Evolutionary conservation across 2,888 invertebrate species (phyloP).

Genomic region (Drosophila meridiana): DNA sequence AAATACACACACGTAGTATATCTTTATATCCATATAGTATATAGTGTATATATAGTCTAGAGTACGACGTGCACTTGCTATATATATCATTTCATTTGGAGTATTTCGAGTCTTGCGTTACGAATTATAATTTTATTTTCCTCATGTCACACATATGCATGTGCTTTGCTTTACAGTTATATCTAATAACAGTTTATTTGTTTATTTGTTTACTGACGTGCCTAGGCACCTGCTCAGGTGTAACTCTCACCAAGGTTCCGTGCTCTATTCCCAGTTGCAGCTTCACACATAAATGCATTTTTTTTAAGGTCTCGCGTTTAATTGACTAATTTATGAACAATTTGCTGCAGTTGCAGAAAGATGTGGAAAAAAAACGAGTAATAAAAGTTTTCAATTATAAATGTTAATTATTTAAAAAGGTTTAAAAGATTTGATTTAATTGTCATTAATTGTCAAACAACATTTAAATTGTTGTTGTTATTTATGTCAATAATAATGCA

Average conservation of each 20-base stretch:
- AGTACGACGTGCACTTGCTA: neutral
- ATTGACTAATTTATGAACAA: constrained; percentile 26
- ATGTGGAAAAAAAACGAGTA: neutral
- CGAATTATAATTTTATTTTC: constrained; percentile 15
- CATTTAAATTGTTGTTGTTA: too few relatives aligned
- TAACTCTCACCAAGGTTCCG: constrained; percentile 41
- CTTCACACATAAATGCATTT: constrained; percentile 43
- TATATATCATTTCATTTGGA: neutral
- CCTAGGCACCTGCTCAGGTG: constrained; percentile 20
- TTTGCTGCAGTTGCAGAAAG: constrained; percentile 8
- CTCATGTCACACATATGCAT: constrained; percentile 11
- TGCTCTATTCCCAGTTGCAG: constrained; percentile 3
- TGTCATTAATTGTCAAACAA: neutral
- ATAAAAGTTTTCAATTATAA: neutral
- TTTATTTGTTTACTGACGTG: constrained; percentile 12
- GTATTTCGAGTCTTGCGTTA: constrained; percentile 19
- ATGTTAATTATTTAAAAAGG: constrained; percentile 1
- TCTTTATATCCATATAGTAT: neutral
- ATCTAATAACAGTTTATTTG: constrained; percentile 17
- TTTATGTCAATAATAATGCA: too few relatives aligned
- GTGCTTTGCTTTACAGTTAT: constrained; percentile 49
- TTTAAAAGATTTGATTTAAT: neutral
- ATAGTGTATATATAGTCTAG: constrained; percentile 11
- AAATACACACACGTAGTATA: neutral
- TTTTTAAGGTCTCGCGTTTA: constrained; percentile 10